These are phyloP conservation scores for Lagocephalus sceleratus DNA, from an alignment of 2,797 vertebrate genomes.

Conservation along the genomic window DNA sequence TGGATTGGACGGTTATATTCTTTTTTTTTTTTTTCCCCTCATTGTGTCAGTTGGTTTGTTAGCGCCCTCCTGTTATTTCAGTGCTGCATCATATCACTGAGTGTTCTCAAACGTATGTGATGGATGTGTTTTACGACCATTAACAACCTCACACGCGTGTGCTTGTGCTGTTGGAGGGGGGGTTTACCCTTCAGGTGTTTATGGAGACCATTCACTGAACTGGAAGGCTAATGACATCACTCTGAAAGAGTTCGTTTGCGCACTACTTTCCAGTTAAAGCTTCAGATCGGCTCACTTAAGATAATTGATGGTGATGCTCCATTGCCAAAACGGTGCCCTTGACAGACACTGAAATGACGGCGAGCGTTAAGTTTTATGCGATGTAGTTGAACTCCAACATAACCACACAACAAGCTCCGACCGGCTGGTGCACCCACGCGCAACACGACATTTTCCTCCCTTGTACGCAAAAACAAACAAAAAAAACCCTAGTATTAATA, in stretches of 20 bases:
- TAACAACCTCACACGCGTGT: constrained; percentile 4
- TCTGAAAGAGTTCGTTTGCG: constrained; percentile 37
- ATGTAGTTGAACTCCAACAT: constrained; percentile 67
- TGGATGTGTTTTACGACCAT: constrained; percentile 4
- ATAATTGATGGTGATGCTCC: constrained; percentile 62
- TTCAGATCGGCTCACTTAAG: constrained; percentile 63
- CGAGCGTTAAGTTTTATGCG: constrained; percentile 71
- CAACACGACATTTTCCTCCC: constrained; percentile 1
- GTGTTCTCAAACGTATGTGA: neutral
- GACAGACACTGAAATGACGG: constrained; percentile 70
- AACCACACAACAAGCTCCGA: constrained; percentile 57
- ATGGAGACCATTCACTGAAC: constrained; percentile 26
- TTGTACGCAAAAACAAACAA: no score
- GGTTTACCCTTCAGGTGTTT: constrained; percentile 35
- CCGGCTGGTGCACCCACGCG: constrained; percentile 54
- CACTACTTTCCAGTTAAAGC: constrained; percentile 58
- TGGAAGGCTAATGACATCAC: constrained; percentile 37
- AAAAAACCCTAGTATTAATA: no score
- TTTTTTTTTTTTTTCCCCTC: no score
- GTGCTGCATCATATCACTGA: neutral
- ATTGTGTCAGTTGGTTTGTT: no score
- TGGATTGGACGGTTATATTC: no score
- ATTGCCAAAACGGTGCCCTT: constrained; percentile 69
- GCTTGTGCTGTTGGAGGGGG: constrained; percentile 12
- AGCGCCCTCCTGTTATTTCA: no score